Percentiles rank a stretch among this genome's conserved stretches.
These are phyloP conservation scores for Peucedramus taeniatus DNA, from an alignment of 2,113 vertebrate genomes.

Conservation along the genomic window DNA sequence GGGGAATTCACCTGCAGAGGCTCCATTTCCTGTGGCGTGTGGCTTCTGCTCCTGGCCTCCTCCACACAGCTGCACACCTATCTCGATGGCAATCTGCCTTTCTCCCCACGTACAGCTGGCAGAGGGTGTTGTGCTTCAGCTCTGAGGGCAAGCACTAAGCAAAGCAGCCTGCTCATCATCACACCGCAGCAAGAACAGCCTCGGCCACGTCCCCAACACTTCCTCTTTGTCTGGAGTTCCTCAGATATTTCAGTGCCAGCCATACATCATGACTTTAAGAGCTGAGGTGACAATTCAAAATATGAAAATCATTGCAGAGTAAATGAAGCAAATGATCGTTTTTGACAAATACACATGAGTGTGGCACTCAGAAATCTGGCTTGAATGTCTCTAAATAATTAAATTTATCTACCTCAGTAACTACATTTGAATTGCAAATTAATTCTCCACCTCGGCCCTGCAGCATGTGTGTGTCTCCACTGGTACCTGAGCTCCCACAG, in stretches of 20 bases:
- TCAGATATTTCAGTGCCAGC: slow-evolving; percentile 41
- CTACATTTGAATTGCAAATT: slow-evolving; percentile 62
- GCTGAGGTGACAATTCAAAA: slow-evolving; percentile 37
- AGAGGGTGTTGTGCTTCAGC: neutral
- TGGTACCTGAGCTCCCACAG: neutral
- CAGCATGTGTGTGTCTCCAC: accelerated
- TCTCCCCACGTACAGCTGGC: neutral
- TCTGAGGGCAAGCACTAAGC: neutral
- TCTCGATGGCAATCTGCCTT: neutral
- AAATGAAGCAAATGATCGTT: slow-evolving; percentile 63
- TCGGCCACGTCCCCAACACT: neutral
- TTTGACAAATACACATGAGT: slow-evolving; percentile 64
- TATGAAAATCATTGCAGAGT: slow-evolving; percentile 45
- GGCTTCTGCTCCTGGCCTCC: neutral
- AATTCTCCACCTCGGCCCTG: neutral
- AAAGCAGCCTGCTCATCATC: neutral
- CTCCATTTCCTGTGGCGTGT: neutral
- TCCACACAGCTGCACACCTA: neutral
- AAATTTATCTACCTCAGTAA: slow-evolving; percentile 61
- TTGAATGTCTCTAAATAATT: slow-evolving; percentile 64
- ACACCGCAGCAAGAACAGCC: neutral
- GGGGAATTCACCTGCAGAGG: neutral
- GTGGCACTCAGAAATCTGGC: slow-evolving; percentile 55
- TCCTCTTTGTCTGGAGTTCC: slow-evolving; percentile 36
- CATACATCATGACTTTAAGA: slow-evolving; percentile 52